These are phyloP conservation scores for Lymantria dispar DNA, from an alignment of 2,888 invertebrate genomes.

Conservation along the genomic window DNA sequence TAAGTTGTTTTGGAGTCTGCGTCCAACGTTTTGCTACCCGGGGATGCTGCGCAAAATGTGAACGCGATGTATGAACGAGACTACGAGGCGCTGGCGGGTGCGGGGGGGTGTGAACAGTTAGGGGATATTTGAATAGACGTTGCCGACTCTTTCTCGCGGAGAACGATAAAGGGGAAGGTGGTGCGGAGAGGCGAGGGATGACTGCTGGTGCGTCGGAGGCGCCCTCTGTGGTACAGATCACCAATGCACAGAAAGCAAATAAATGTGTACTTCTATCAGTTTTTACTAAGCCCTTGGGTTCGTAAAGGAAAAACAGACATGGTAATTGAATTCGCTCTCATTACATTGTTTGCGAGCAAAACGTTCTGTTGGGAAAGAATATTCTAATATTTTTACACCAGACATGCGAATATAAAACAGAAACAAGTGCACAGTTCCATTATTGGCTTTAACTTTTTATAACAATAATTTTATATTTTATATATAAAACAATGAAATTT, in stretches of 20 bases:
- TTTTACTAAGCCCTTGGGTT: constrained; percentile 53
- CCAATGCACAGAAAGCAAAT: constrained; percentile 67
- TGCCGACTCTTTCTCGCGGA: constrained; percentile 65
- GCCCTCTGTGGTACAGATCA: constrained; percentile 69
- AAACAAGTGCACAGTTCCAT: no score
- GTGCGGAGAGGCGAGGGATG: constrained; percentile 42
- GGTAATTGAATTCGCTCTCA: constrained; percentile 75
- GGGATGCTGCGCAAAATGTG: constrained; percentile 84
- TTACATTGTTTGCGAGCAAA: constrained; percentile 71
- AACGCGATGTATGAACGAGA: constrained; percentile 83
- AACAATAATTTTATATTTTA: no score
- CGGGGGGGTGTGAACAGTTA: constrained; percentile 76
- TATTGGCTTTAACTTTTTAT: no score
- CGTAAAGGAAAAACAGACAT: constrained; percentile 59
- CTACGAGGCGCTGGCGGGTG: constrained; percentile 80
- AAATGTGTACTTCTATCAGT: constrained; percentile 74
- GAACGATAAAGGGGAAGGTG: constrained; percentile 36
- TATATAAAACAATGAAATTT: no score
- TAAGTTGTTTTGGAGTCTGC: constrained; percentile 72
- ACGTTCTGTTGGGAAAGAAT: constrained; percentile 46
- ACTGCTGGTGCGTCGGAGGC: constrained; percentile 80
- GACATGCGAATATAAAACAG: constrained; percentile 17
- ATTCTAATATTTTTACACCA: constrained; percentile 36
- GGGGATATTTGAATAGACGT: constrained; percentile 79
- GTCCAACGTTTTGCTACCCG: constrained; percentile 76